Conservation (phyloP, 1,140 invertebrate genomes). For the Trialeurodes vaporariorum region DNA sequence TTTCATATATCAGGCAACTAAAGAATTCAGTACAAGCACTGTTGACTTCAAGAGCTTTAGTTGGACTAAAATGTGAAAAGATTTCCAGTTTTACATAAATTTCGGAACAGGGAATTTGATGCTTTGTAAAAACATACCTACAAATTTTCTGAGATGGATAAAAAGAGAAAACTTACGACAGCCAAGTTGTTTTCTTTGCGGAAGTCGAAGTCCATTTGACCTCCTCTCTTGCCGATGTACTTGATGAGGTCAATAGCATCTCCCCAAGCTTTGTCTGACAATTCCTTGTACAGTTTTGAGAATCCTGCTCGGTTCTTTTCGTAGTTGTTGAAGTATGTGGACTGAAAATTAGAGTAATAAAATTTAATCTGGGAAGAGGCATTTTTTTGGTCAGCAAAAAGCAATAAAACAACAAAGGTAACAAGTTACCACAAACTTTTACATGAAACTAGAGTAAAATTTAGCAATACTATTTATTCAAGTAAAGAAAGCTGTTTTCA, state of each 20-base stretch:
- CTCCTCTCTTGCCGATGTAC: conserved; percentile 59
- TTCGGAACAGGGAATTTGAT: too few relatives aligned
- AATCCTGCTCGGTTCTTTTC: conserved; percentile 63
- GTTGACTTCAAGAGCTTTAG: not conserved
- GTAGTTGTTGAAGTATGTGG: conserved; percentile 64
- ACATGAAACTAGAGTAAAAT: too few relatives aligned
- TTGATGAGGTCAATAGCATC: conserved; percentile 61
- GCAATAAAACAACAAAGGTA: too few relatives aligned
- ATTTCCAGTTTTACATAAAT: too few relatives aligned
- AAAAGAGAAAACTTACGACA: conserved; percentile 13
- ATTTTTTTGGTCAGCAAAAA: not conserved
- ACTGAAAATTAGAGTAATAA: conserved; percentile 31
- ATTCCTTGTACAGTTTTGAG: conserved; percentile 53
- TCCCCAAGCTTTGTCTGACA: conserved; percentile 61
- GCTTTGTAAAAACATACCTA: not conserved
- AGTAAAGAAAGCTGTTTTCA: too few relatives aligned
- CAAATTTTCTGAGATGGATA: not conserved
- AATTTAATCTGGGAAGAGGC: too few relatives aligned
- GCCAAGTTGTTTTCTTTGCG: conserved; percentile 3
- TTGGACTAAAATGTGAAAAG: too few relatives aligned
- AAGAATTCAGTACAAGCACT: too few relatives aligned
- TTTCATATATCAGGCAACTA: too few relatives aligned
- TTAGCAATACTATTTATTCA: too few relatives aligned
- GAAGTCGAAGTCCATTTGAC: conserved; percentile 36
- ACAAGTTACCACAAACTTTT: too few relatives aligned